Evolutionary conservation across 2,797 vertebrate species (phyloP).

Genomic region (Chromobotia macracanthus): DNA sequence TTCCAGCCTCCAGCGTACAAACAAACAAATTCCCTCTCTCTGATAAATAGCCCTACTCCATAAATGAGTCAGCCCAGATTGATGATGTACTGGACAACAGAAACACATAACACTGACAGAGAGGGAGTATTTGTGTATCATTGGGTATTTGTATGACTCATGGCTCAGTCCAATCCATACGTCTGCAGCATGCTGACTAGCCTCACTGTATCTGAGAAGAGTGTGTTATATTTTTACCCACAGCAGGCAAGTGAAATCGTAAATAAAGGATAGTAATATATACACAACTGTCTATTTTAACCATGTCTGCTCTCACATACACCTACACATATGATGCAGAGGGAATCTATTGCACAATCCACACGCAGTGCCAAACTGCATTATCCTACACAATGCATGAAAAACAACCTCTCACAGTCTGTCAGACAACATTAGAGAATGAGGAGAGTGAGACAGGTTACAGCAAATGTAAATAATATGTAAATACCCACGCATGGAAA

Average conservation of each 20-base stretch:
- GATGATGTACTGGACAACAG: constrained; percentile 28
- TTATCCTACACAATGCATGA: constrained; percentile 33
- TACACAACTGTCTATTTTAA: constrained; percentile 28
- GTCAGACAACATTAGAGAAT: constrained; percentile 27
- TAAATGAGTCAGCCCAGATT: constrained; percentile 39
- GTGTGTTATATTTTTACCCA: constrained; percentile 31
- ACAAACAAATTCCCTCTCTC: constrained; percentile 16
- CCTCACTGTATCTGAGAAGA: background rate
- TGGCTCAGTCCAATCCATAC: constrained; percentile 15
- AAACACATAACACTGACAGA: constrained; percentile 4
- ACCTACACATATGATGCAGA: constrained; percentile 16
- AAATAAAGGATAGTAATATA: constrained; percentile 26
- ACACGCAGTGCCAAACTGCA: constrained; percentile 21
- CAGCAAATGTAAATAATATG: constrained; percentile 54
- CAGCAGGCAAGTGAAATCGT: constrained; percentile 29
- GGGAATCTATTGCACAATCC: constrained; percentile 21
- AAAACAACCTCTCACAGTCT: constrained; percentile 28
- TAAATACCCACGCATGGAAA: constrained; percentile 41
- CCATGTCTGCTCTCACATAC: constrained; percentile 1
- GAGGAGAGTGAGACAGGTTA: constrained; percentile 39
- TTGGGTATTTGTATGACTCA: constrained; percentile 30
- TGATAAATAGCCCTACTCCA: constrained; percentile 33
- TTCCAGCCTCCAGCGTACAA: constrained; percentile 29
- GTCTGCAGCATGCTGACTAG: constrained; percentile 34
- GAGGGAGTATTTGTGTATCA: constrained; percentile 18